A percentile compares a stretch with the other conserved stretches of the same genome.
phyloP scores from a whole-genome alignment of 2,888 invertebrate genomes.

The Acanthoscelides obtectus region DNA sequence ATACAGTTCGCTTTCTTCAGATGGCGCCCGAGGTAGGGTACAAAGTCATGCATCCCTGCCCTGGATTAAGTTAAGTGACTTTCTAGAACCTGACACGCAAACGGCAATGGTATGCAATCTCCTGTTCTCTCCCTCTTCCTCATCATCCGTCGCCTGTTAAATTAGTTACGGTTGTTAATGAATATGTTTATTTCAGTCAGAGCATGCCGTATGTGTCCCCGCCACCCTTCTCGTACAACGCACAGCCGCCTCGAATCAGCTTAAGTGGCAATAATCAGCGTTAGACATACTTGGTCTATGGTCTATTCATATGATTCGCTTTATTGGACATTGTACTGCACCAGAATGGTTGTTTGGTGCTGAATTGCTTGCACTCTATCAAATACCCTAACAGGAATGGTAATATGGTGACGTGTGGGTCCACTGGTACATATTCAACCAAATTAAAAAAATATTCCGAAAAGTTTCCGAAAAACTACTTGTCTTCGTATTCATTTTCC shows the following conservation, averaged over 20 bases:
- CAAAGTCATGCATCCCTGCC: too few relatives aligned
- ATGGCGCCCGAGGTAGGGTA: too few relatives aligned
- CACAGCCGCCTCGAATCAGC: background rate
- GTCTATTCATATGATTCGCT: background rate
- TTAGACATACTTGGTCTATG: background rate
- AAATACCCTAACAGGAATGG: background rate
- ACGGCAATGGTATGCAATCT: background rate
- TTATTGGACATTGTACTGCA: background rate
- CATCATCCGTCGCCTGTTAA: conserved; percentile 23
- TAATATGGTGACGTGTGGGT: too few relatives aligned
- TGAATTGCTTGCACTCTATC: background rate
- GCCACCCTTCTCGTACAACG: background rate
- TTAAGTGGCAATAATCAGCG: background rate
- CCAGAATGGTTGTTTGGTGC: background rate
- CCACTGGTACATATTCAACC: too few relatives aligned
- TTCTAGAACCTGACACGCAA: too few relatives aligned
- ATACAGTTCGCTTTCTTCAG: too few relatives aligned
- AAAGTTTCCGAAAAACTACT: too few relatives aligned
- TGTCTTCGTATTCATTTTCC: too few relatives aligned
- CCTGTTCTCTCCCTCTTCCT: conserved; percentile 6
- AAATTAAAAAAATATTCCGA: too few relatives aligned
- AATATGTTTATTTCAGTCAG: conserved; percentile 29
- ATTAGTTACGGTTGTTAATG: conserved; percentile 31
- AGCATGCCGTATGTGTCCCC: conserved; percentile 3
- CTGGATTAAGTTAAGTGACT: too few relatives aligned